Evolutionary conservation across 2,797 vertebrate species (phyloP).

Genomic region (Sebastiscus albofasciatus): DNA sequence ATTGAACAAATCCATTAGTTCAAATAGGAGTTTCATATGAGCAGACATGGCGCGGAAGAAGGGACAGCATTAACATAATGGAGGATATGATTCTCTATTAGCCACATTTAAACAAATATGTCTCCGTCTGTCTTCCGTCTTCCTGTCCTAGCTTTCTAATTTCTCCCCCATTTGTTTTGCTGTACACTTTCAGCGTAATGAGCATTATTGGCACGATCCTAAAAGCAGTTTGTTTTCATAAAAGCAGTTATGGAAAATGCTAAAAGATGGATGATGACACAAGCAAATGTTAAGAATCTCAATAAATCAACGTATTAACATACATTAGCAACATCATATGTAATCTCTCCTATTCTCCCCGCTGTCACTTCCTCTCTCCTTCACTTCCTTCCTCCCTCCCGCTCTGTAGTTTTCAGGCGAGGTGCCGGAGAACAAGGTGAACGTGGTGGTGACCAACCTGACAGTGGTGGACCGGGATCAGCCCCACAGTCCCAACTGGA

Average conservation of each 20-base stretch:
- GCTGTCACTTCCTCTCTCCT: background rate
- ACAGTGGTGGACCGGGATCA: slow-evolving; percentile 95
- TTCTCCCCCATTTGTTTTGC: slow-evolving; percentile 28
- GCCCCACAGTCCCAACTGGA: slow-evolving; percentile 98
- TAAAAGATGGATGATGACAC: slow-evolving; percentile 36
- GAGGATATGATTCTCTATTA: slow-evolving; percentile 64
- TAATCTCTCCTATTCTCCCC: slow-evolving; percentile 13
- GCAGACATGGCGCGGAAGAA: slow-evolving; percentile 46
- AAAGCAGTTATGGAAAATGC: slow-evolving; percentile 43
- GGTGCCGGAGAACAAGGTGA: slow-evolving; percentile 93
- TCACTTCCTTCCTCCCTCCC: background rate
- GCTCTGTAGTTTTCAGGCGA: slow-evolving; percentile 90
- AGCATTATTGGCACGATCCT: slow-evolving; percentile 30
- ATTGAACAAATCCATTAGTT: slow-evolving; percentile 80
- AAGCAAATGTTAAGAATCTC: slow-evolving; percentile 21
- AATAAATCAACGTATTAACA: slow-evolving; percentile 57
- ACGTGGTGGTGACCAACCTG: slow-evolving; percentile 93
- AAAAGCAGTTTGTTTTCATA: slow-evolving; percentile 63
- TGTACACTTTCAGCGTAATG: slow-evolving; percentile 25
- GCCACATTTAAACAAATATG: slow-evolving; percentile 43
- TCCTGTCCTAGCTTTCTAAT: slow-evolving; percentile 15
- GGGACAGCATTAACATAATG: slow-evolving; percentile 65
- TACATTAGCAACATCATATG: slow-evolving; percentile 27
- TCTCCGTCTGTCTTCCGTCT: background rate
- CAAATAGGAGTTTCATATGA: slow-evolving; percentile 62